Evolutionary conservation across 2,888 invertebrate genomes (phyloP), one percentile per base, ranked within the genome.

Genomic region (Drosophila paramelanica): DNA sequence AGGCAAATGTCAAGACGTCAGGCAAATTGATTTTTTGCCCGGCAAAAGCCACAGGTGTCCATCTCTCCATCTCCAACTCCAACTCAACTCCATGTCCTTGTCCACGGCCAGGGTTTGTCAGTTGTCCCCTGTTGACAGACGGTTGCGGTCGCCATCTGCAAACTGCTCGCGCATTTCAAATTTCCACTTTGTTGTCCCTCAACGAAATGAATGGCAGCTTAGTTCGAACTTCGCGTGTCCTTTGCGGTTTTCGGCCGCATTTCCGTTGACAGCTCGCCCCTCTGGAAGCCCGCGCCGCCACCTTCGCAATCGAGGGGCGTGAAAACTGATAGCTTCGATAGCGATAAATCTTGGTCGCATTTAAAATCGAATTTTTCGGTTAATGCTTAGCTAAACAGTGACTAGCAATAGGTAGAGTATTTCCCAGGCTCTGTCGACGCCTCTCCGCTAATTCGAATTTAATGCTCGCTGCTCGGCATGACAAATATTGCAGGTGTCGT

Each of bases 401-500:
- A 13, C 13, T 31, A 25, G 8, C 41, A 4, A 39, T 10, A 10
- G 11, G 3, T 10, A 14, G 45, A 23, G 46, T 8, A 39, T 52
- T 50, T 67, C 45, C 55, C 41, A 33, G 60, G 23, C 49, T 47
- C 45, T 67, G 52, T 38, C 62, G 51, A 45, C 38, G 70, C 45
- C 58, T 67, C 39, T 57, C 67, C 68, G 67, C 69, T 84, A 87
- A 84, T 84, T 87, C 78, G 81, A 89, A 80, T 87, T 89, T 89
- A 84, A 89, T 84, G 72, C 87, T 62, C 20, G 53, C 42, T 52
- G 68, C 73, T 67, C 67, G 66, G 66, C 88, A 68, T 69, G 82
- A 85, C 86, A 81, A 79, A 73, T 80, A 78, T 85, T 67, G 75
- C 45, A 55, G 43, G 68, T 67, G 62, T 64, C 64, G 58, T 60